phyloP scores from a whole-genome alignment of 1,140 invertebrate genomes.

The Sitodiplosis mosellana region DNA sequence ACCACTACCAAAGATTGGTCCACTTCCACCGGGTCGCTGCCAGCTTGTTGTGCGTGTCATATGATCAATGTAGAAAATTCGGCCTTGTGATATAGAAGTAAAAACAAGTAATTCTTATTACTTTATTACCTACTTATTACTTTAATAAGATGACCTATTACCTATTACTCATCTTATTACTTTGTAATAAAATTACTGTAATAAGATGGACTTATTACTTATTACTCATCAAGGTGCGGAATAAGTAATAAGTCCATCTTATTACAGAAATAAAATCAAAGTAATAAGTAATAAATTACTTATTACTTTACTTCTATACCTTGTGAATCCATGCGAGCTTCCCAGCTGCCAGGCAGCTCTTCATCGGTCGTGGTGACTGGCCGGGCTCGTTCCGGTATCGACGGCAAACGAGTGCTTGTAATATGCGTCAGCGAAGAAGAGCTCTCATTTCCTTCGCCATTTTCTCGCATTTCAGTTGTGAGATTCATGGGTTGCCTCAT shows the following conservation, averaged over 20 bases:
- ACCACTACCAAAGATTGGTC: constrained; percentile 18
- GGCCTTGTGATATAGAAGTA: too few species aligned
- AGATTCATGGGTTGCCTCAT: constrained; percentile 14
- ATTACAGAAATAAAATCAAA: too few species aligned
- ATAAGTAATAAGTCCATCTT: too few species aligned
- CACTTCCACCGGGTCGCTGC: constrained; percentile 54
- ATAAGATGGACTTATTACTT: too few species aligned
- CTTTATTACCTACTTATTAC: too few species aligned
- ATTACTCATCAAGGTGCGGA: too few species aligned
- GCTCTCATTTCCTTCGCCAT: constrained; percentile 22
- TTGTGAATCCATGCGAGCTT: constrained; percentile 81
- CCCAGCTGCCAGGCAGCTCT: constrained; percentile 72
- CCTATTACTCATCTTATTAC: too few species aligned
- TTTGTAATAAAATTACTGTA: too few species aligned
- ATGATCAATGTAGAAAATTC: constrained; percentile 87
- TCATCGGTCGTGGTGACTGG: constrained; percentile 44
- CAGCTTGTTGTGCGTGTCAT: constrained; percentile 82
- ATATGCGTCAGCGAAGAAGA: constrained; percentile 47
- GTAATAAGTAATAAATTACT: too few species aligned
- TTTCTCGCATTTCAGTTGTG: constrained; percentile 29
- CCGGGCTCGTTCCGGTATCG: constrained; percentile 52
- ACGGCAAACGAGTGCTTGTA: constrained; percentile 55
- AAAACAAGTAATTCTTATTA: too few species aligned
- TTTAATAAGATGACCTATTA: too few species aligned
- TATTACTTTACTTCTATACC: too few species aligned